Evolutionary conservation across 2,797 vertebrate genomes (phyloP), one percentile per base, ranked within the genome.

Genomic region (Lagocephalus sceleratus): DNA sequence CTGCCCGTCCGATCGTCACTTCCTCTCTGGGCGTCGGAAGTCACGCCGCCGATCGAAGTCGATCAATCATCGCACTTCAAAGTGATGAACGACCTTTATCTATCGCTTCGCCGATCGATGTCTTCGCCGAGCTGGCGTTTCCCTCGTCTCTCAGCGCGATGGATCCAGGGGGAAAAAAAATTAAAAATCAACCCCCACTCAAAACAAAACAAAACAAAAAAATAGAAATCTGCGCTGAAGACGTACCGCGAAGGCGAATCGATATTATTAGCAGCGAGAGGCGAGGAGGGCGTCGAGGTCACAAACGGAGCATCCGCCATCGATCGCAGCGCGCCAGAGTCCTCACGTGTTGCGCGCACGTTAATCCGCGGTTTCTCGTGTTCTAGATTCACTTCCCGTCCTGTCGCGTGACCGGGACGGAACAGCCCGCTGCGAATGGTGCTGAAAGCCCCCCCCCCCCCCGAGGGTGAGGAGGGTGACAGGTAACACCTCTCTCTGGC

Each of bases 91-190:
- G 66, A 70, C 54, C 83, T 79, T 81, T 82, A 82, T 82, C 73
- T 78, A 73, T 84, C 82, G 76, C 68, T 78, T 74, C 59, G 66
- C 64, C 57, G 79, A 89, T 90, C 85, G 75, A 87, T 88, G 83
- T 66, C 70, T 52, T 71, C 56, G 58, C 71, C 35, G 44, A 57
- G 70, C 75, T 75, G 73, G 80, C 83, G 74, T 75, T 83, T 80
- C 75, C 70, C 76, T 75, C 78, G 68, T 76, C 66, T 59, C 78
- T 53, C 46, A 22, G 55, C 60, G 51, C 38, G 26, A 71, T 79
- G 82, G 77, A 85, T 85, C 39, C 57, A 63, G 32, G 57, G 43
- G 44, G 54, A 66, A 69, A 68, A 35, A 35, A 35, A 35, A 7
- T 35, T 35, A 35, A n/a, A n/a, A n/a, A n/a, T n/a, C n/a, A n/a